Percentiles rank a stretch among this genome's conserved stretches.
These are phyloP conservation scores for Tachina fera DNA, from an alignment of 2,888 invertebrate species.

Conservation along the genomic window DNA sequence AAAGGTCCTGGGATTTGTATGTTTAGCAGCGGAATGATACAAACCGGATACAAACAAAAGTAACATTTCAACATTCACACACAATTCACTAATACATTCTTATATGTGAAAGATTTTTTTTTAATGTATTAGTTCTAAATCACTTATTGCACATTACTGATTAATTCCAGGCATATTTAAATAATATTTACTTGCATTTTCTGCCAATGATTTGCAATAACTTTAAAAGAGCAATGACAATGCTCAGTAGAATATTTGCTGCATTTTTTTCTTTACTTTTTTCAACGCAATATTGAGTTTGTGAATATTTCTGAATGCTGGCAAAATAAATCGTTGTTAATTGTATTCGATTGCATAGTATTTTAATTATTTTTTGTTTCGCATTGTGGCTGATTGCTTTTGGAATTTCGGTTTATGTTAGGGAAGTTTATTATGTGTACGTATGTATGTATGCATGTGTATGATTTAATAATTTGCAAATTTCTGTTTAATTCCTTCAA, in stretches of 20 bases:
- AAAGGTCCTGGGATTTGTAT: no score
- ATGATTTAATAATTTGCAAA: constrained; percentile 19
- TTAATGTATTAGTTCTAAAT: no score
- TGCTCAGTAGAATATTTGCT: neutral
- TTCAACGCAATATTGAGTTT: constrained; percentile 33
- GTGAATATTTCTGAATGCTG: constrained; percentile 21
- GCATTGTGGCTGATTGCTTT: constrained; percentile 49
- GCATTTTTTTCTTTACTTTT: neutral
- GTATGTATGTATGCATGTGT: constrained; percentile 28
- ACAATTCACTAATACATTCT: no score
- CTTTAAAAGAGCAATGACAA: neutral
- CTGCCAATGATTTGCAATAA: no score
- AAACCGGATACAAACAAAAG: no score
- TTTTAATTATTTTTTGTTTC: constrained; percentile 10
- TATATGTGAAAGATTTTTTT: no score
- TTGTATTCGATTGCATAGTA: constrained; percentile 21
- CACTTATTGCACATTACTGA: no score
- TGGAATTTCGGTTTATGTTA: constrained; percentile 1
- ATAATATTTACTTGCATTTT: no score
- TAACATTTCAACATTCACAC: no score
- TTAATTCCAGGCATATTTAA: no score
- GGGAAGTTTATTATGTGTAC: constrained; percentile 1
- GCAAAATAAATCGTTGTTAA: constrained; percentile 36
- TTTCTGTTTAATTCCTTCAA: constrained; percentile 37
- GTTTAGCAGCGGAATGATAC: no score